Evolutionary conservation across 2,113 vertebrate species (phyloP).

Genomic region (Misgurnus anguillicaudatus): DNA sequence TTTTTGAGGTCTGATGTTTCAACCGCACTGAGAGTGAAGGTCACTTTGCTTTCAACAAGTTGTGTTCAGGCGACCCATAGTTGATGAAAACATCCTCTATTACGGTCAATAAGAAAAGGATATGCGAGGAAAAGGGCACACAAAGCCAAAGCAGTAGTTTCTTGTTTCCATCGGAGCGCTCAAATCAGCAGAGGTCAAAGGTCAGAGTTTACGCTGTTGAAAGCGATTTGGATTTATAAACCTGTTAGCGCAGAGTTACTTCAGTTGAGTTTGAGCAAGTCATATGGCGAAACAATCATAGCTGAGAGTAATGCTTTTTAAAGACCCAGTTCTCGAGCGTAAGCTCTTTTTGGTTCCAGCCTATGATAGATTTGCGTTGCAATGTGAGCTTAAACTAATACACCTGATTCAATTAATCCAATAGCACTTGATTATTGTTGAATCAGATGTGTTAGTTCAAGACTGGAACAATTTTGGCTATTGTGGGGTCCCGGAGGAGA

Average conservation of each 20-base stretch:
- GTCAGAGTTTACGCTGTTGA: conserved; percentile 23
- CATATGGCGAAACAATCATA: conserved; percentile 18
- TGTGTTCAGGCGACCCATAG: not conserved
- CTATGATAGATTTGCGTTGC: not conserved
- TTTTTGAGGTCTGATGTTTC: conserved; percentile 10
- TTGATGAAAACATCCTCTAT: conserved; percentile 9
- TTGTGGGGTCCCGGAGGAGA: conserved; percentile 1
- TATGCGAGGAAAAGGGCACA: not conserved
- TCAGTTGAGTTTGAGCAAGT: conserved; percentile 7
- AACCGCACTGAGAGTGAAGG: not conserved
- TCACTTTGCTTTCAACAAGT: conserved; percentile 13
- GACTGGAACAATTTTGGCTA: conserved; percentile 27
- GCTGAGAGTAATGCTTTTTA: not conserved
- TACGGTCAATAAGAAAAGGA: not conserved
- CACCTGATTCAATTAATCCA: conserved; percentile 38
- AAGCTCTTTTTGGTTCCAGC: conserved; percentile 1
- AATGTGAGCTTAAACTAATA: conserved; percentile 29
- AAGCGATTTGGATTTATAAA: conserved; percentile 29
- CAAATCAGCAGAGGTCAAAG: conserved; percentile 23
- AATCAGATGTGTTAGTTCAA: conserved; percentile 35
- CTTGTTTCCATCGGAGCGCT: conserved; percentile 11
- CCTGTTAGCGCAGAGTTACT: conserved; percentile 15
- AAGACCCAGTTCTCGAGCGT: not conserved
- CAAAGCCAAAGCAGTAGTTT: conserved; percentile 4
- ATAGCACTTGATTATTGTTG: conserved; percentile 10